These are phyloP conservation scores for Melieria picta DNA, from an alignment of 2,888 invertebrate species.

Conservation along the genomic window DNA sequence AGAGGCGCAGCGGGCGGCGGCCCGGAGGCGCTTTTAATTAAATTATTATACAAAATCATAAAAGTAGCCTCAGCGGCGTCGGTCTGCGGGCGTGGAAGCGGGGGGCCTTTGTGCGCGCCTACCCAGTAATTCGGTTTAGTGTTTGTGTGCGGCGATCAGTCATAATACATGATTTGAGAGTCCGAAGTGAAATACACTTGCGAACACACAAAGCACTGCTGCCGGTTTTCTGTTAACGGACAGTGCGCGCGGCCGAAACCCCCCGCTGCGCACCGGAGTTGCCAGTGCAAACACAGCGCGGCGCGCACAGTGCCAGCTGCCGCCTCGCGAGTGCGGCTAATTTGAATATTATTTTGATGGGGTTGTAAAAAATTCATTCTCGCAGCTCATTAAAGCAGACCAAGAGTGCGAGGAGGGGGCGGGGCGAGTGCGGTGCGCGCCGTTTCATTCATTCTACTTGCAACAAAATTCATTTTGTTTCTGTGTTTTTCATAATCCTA, in stretches of 20 bases:
- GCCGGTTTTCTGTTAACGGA: not conserved
- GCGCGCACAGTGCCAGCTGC: not conserved
- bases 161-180: not conserved
- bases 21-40: too few relatives aligned
- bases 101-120: not conserved
- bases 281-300: not conserved
- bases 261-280: not conserved
- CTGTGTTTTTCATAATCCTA: too few relatives aligned
- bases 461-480: too few relatives aligned
- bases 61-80: not conserved
- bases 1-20: too few relatives aligned
- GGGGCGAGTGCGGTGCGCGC: too few relatives aligned
- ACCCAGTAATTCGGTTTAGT: not conserved
- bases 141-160: not conserved
- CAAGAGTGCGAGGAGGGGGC: not conserved
- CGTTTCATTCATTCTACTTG: too few relatives aligned
- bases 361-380: constrained; percentile 4
- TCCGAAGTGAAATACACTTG: not conserved
- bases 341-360: constrained; percentile 4
- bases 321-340: not conserved
- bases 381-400: constrained; percentile 3
- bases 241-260: not conserved
- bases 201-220: too few relatives aligned
- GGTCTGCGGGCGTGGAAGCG: not conserved
- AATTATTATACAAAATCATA: too few relatives aligned